Evolutionary conservation across 2,797 vertebrate species (phyloP).

Genomic region (Myotis pilosus): DNA sequence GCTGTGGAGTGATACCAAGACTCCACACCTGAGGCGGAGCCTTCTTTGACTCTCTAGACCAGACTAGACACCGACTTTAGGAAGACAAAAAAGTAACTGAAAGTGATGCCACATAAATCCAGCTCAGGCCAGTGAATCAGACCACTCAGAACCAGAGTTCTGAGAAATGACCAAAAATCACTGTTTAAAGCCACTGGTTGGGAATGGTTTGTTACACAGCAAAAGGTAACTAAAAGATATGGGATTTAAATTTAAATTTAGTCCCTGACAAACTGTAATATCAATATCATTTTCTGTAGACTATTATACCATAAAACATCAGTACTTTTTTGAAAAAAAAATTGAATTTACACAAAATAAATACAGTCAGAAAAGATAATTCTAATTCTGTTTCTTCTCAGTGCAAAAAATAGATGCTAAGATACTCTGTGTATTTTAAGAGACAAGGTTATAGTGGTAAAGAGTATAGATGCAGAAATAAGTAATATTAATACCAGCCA

Average conservation of each 20-base stretch:
- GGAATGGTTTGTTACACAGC: not conserved
- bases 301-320: not conserved
- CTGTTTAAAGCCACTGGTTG: not conserved
- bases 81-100: not conserved
- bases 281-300: not conserved
- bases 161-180: not conserved
- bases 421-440: not conserved
- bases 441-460: not conserved
- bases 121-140: not conserved
- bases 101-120: not conserved
- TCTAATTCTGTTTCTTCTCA: not conserved
- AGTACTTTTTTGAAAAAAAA: not conserved
- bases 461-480: not conserved
- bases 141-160: not conserved
- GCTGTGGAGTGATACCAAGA: accelerated
- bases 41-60: not conserved
- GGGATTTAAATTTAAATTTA: not conserved
- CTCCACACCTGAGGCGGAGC: accelerated
- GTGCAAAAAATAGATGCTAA: not conserved
- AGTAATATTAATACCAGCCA: not conserved
- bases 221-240: not conserved
- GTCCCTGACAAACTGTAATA: not conserved
- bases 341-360: not conserved
- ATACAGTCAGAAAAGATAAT: not conserved
- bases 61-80: not conserved